phyloP scores from a whole-genome alignment of 2,888 invertebrate species.

The Melipona beecheii region DNA sequence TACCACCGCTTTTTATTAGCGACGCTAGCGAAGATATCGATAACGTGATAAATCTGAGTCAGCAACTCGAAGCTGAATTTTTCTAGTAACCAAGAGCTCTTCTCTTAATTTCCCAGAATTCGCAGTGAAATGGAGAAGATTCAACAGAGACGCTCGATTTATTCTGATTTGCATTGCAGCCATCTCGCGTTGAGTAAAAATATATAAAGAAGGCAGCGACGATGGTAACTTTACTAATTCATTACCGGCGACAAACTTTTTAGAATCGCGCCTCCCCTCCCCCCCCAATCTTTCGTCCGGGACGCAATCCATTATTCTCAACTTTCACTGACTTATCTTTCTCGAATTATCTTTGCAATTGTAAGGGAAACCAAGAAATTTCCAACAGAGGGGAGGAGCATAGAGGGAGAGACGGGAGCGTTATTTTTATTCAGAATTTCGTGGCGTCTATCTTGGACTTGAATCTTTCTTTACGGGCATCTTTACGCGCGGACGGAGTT shows the following conservation, averaged over 20 bases:
- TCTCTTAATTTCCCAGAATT: too few relatives aligned
- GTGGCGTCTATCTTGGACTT: conserved; percentile 24
- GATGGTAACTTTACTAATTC: not conserved
- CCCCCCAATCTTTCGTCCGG: not conserved
- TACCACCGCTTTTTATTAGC: too few relatives aligned
- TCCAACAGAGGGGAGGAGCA: not conserved
- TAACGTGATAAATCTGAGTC: too few relatives aligned
- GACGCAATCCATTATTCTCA: not conserved
- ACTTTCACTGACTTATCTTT: not conserved
- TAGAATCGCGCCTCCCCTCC: not conserved
- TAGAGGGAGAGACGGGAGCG: not conserved
- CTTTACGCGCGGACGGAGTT: conserved; percentile 29
- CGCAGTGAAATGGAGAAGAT: too few relatives aligned
- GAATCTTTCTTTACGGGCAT: conserved; percentile 38
- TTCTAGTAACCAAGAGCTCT: too few relatives aligned
- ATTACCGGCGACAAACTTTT: not conserved
- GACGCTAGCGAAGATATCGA: too few relatives aligned
- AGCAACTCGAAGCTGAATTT: too few relatives aligned
- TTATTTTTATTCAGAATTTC: conserved; percentile 33
- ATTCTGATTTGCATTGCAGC: too few relatives aligned
- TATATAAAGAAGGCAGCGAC: too few relatives aligned
- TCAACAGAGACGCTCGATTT: too few relatives aligned
- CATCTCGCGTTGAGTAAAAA: too few relatives aligned
- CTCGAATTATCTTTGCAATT: conserved; percentile 16
- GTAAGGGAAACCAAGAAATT: conserved; percentile 4